Conservation (phyloP, 2,113 vertebrate species). For the Oncorhynchus tshawytscha region DNA sequence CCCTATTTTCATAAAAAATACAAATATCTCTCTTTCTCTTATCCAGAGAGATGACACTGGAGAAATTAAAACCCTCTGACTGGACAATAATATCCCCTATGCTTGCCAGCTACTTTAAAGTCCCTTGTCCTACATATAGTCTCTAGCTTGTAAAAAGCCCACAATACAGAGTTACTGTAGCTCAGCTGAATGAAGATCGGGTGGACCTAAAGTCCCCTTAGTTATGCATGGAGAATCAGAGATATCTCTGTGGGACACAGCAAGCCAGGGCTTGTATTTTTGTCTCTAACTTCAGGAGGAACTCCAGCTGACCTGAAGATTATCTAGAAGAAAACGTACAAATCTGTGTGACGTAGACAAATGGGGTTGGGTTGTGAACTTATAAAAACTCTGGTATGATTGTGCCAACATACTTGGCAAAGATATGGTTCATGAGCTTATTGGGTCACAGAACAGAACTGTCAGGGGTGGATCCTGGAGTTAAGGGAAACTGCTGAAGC, state of each 20-base stretch:
- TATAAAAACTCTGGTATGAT: constrained; percentile 18
- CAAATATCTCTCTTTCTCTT: too few species aligned
- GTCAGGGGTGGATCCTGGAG: background rate
- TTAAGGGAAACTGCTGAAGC: constrained; percentile 20
- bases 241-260: constrained; percentile 17
- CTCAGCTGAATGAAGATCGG: background rate
- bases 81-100: background rate
- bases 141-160: background rate
- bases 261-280: constrained; percentile 34
- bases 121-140: background rate
- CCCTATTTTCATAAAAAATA: too few species aligned
- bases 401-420: constrained; percentile 7
- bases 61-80: too few species aligned
- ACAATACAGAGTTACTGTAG: background rate
- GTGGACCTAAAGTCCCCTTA: background rate
- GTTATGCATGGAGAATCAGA: constrained; percentile 8
- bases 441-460: constrained; percentile 18
- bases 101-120: background rate
- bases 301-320: constrained; percentile 1
- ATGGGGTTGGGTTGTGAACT: background rate
- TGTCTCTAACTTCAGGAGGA: constrained; percentile 9
- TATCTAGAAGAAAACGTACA: background rate
- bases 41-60: too few species aligned
- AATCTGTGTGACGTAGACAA: background rate
- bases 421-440: constrained; percentile 1